phyloP scores from a whole-genome alignment of 2,888 invertebrate genomes.

The Sylvicola fuscatus region DNA sequence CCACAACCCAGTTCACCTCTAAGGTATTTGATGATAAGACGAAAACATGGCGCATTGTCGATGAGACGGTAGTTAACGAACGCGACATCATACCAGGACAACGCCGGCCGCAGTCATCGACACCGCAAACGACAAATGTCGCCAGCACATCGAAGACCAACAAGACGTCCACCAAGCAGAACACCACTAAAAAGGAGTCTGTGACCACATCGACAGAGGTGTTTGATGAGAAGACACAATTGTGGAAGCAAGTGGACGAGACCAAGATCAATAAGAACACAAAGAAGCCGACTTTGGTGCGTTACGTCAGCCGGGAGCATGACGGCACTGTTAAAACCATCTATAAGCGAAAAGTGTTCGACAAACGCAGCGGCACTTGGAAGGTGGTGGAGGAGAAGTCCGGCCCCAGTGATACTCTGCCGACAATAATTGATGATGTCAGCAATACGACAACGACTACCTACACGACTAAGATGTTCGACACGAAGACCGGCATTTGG shows the following conservation, averaged over 20 bases:
- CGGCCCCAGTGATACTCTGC: conserved; percentile 22
- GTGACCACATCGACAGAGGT: conserved; percentile 12
- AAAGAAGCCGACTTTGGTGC: conserved; percentile 18
- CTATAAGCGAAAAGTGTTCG: conserved; percentile 25
- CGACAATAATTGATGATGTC: conserved; percentile 26
- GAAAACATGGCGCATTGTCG: conserved; percentile 21
- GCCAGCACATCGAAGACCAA: too few relatives aligned
- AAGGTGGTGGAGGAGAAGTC: conserved; percentile 30
- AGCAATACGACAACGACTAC: conserved; percentile 25
- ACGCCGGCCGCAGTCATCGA: too few relatives aligned
- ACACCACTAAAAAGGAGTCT: too few relatives aligned
- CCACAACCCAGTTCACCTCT: too few relatives aligned
- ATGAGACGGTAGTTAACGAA: conserved; percentile 9
- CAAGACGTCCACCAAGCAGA: too few relatives aligned
- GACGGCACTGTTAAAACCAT: conserved; percentile 23
- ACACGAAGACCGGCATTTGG: conserved; percentile 24
- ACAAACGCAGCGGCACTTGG: conserved; percentile 23
- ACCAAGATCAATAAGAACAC: conserved; percentile 10
- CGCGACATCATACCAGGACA: too few relatives aligned
- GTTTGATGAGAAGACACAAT: conserved; percentile 23
- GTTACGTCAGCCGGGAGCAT: conserved; percentile 23
- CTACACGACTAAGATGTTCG: conserved; percentile 25
- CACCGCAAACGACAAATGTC: too few relatives aligned
- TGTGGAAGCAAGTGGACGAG: conserved; percentile 20
- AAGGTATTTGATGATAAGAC: conserved; percentile 23